Evolutionary conservation across 92 coral and sea anemone genomes (phyloP).

Genomic region (Paragorgia papillata): DNA sequence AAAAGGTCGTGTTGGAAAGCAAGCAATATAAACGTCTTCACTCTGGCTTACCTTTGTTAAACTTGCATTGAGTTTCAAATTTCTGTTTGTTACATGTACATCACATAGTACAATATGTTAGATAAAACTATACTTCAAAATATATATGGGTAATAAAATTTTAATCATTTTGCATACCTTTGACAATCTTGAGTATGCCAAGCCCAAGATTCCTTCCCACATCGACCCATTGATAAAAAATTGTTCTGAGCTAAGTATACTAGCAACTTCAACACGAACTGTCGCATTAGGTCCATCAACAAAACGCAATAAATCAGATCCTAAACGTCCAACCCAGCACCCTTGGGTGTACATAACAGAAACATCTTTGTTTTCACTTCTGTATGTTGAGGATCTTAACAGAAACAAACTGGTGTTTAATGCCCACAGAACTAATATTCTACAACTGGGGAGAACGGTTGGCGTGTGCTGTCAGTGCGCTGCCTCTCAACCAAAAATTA

Average conservation of each 20-base stretch:
- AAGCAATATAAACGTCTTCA: too few species aligned
- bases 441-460: too few species aligned
- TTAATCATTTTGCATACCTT: conserved; percentile 67
- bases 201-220: conserved; percentile 99
- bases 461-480: too few species aligned
- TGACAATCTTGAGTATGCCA: conserved; percentile 90
- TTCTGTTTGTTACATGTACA: too few species aligned
- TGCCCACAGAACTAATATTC: too few species aligned
- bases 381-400: conserved; percentile 74
- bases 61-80: too few species aligned
- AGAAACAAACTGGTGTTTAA: neutral
- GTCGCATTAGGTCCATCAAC: conserved; percentile 98
- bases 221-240: conserved; percentile 98
- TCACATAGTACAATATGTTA: too few species aligned
- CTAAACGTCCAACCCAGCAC: conserved; percentile 96
- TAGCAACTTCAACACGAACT: conserved; percentile 95
- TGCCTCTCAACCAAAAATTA: too few species aligned
- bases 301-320: conserved; percentile 87
- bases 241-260: conserved; percentile 86
- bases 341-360: conserved; percentile 98
- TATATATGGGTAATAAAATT: too few species aligned
- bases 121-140: too few species aligned
- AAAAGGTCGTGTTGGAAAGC: too few species aligned
- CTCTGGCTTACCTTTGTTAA: too few species aligned
- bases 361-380: conserved; percentile 77